Evolutionary conservation across 1,140 invertebrate species (phyloP), one percentile per base, ranked within the genome.

Genomic region (Melanaphis sacchari): DNA sequence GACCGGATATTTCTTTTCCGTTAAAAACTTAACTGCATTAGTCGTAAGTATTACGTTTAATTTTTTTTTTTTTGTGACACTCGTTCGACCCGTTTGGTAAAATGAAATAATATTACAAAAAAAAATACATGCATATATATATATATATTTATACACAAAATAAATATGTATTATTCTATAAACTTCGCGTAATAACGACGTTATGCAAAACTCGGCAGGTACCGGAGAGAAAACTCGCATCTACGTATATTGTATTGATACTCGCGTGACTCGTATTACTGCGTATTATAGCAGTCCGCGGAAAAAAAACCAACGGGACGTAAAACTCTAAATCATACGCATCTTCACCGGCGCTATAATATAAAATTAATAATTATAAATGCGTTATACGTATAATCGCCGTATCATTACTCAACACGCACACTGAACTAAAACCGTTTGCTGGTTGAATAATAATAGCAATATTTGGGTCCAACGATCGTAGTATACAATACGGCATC

Each of bases 1-100:
- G 88, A 89, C 88, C 88, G 88, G 88, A 52, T 89, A 54, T 54
- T 89, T 54, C 46, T 38, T 54, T 89, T 89, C 49, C 88, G 88
- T 36, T 40, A 89, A 89, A 89, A 49, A 89, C 22, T 49, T 89
- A 89, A 89, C 88, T 89, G 88, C 54, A 54, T 52, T 89, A 49
- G 43, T 88, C 85, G 43, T 38, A 38, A 36, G 7, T 52, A 36
- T 38, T 89, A 54, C 46, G 88, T 40, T 36, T 31, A n/a, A 31
- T 87, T 87, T 7, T 85, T 41, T n/a, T n/a, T n/a, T 43, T 18
- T 87, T n/a, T 89, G 24, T n/a, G n/a, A 38, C 40, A 31, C 46
- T 38, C n/a, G 46, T 89, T 46, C n/a, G 87, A 89, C 87, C 36
- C 36, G 87, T 89, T 89, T 52, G 31, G 21, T 22, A 89, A 52